Evolutionary conservation across 2,888 invertebrate species (phyloP).

Genomic region (Sylvicola fuscatus): DNA sequence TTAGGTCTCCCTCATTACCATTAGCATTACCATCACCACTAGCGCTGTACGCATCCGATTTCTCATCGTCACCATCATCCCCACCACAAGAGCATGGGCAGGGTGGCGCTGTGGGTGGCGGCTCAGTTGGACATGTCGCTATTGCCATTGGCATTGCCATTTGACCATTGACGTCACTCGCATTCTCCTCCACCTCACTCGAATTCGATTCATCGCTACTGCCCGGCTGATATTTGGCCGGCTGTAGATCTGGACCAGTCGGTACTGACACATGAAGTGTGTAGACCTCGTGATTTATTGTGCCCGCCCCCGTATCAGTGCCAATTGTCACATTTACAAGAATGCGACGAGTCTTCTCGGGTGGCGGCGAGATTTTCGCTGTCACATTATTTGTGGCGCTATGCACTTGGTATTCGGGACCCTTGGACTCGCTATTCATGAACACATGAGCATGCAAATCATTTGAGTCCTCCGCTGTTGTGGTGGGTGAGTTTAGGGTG

Average conservation of each 20-base stretch:
- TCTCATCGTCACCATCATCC: no score
- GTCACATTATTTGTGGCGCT: background rate
- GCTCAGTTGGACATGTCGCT: background rate
- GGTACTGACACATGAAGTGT: constrained; percentile 65
- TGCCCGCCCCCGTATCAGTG: constrained; percentile 36
- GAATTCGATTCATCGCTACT: background rate
- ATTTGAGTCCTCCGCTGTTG: no score
- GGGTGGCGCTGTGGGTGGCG: constrained; percentile 14
- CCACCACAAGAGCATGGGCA: constrained; percentile 13
- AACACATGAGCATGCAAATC: background rate
- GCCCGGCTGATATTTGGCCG: background rate
- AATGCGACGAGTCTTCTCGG: constrained; percentile 33
- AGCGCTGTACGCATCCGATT: no score
- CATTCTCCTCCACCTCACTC: no score
- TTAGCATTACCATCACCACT: no score
- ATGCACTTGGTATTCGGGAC: background rate
- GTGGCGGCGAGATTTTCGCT: background rate
- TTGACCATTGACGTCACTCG: no score
- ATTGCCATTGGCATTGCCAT: background rate
- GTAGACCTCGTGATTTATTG: constrained; percentile 43
- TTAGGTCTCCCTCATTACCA: no score
- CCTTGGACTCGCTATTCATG: background rate
- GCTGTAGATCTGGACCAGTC: constrained; percentile 18
- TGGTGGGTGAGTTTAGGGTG: no score
- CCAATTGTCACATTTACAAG: constrained; percentile 67